These are phyloP conservation scores for Coleophora flavipennella DNA, from an alignment of 2,888 invertebrate species.

Conservation along the genomic window DNA sequence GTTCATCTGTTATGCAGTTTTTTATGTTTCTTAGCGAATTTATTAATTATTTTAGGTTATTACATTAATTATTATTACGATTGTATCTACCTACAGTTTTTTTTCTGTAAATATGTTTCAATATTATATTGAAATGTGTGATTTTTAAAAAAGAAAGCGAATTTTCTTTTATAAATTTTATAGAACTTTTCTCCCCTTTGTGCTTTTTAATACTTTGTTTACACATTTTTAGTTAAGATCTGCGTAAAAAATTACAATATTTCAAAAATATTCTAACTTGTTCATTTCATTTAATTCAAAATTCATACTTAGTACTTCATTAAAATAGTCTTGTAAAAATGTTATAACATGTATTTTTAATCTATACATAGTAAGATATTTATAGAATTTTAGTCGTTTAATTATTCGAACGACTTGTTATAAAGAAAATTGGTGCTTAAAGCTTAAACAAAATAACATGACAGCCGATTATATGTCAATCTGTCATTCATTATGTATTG, in stretches of 20 bases:
- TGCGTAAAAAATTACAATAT: too few relatives aligned
- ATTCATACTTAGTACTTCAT: slow-evolving; percentile 18
- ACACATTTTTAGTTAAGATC: slow-evolving; percentile 2
- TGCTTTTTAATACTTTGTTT: too few relatives aligned
- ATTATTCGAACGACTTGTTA: slow-evolving; percentile 74
- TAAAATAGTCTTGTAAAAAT: slow-evolving; percentile 70
- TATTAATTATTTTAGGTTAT: slow-evolving; percentile 45
- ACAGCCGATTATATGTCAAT: slow-evolving; percentile 19
- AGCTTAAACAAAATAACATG: slow-evolving; percentile 64
- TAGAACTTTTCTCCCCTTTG: too few relatives aligned
- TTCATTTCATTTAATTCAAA: slow-evolving; percentile 36
- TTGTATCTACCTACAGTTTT: slow-evolving; percentile 23
- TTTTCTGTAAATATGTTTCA: slow-evolving; percentile 63
- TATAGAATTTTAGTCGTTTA: slow-evolving; percentile 73
- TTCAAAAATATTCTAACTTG: slow-evolving; percentile 3
- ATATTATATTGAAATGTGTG: background rate
- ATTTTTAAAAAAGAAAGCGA: too few relatives aligned
- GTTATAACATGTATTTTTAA: slow-evolving; percentile 73
- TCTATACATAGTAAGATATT: slow-evolving; percentile 73
- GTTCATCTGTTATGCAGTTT: slow-evolving; percentile 57
- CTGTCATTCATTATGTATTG: slow-evolving; percentile 34
- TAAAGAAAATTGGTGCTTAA: slow-evolving; percentile 73
- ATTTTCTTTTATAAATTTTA: too few relatives aligned
- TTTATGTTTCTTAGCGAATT: slow-evolving; percentile 55
- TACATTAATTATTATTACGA: slow-evolving; percentile 26